Percentiles rank a stretch among this genome's conserved stretches.
phyloP scores from a whole-genome alignment of 1,140 invertebrate genomes.

The Lucilia cuprina region DNA sequence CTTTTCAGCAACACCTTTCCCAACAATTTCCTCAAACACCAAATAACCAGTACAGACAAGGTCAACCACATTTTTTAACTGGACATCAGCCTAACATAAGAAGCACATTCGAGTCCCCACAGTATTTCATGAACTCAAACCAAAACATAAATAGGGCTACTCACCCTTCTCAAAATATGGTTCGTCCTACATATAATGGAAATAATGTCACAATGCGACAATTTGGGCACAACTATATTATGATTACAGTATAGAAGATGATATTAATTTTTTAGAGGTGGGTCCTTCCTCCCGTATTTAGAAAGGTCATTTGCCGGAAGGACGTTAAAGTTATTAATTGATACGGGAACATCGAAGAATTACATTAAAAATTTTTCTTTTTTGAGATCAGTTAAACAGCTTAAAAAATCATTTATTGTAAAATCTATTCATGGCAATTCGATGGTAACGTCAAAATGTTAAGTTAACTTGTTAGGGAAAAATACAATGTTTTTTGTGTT shows the following conservation, averaged over 20 bases:
- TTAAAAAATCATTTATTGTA: not conserved
- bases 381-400: not conserved
- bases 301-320: not conserved
- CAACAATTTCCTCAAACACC: not conserved
- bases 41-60: not conserved
- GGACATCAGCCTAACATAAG: not conserved
- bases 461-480: not conserved
- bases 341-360: not conserved
- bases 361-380: not conserved
- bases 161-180: not conserved
- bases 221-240: not conserved
- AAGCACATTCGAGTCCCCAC: not conserved
- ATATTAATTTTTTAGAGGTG: not conserved
- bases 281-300: not conserved
- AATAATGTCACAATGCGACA: not conserved
- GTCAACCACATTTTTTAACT: not conserved
- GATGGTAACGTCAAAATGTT: constrained; percentile 9
- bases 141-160: not conserved
- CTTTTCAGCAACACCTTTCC: not conserved
- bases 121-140: not conserved
- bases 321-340: not conserved
- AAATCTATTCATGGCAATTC: constrained; percentile 21
- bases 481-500: constrained; percentile 38
- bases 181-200: not conserved
- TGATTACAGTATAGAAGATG: not conserved